Evolutionary conservation across 2,888 invertebrate genomes (phyloP).

Genomic region (Caenorhabditis virilis): DNA sequence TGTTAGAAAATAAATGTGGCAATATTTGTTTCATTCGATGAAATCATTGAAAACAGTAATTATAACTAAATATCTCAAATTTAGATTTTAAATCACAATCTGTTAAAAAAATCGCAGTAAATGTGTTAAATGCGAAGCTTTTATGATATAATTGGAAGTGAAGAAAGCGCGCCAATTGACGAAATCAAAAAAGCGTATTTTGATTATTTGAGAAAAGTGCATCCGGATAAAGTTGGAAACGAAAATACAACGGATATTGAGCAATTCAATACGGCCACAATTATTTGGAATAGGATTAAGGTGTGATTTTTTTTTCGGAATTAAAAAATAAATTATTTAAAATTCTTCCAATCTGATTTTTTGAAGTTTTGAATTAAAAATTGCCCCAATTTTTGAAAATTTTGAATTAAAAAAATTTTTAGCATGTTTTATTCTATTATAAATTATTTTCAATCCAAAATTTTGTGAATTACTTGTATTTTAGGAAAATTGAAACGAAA

Average conservation of each 20-base stretch:
- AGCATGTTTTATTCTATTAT: no score
- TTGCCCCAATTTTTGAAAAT: no score
- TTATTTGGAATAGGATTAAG: constrained; percentile 40
- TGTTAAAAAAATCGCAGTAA: neutral
- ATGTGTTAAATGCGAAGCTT: constrained; percentile 54
- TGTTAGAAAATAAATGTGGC: no score
- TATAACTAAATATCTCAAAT: neutral
- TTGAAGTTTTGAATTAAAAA: no score
- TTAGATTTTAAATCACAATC: neutral
- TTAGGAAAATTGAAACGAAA: neutral
- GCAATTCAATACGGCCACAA: constrained; percentile 16
- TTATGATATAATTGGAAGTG: constrained; percentile 56
- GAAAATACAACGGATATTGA: constrained; percentile 15
- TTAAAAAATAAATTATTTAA: constrained; percentile 2
- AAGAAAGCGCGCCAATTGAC: constrained; percentile 32
- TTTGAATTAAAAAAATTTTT: no score
- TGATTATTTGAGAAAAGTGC: constrained; percentile 46
- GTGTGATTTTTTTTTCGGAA: constrained; percentile 6
- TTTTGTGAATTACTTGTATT: neutral
- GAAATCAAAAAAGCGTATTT: constrained; percentile 62
- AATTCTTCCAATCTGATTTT: no score
- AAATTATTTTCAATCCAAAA: no score
- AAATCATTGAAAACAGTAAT: constrained; percentile 3
- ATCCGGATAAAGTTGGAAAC: constrained; percentile 57
- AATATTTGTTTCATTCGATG: neutral